Percentiles rank a stretch among this genome's conserved stretches.
These are phyloP conservation scores for Meloe dianella DNA, from an alignment of 2,888 invertebrate species.

Conservation along the genomic window DNA sequence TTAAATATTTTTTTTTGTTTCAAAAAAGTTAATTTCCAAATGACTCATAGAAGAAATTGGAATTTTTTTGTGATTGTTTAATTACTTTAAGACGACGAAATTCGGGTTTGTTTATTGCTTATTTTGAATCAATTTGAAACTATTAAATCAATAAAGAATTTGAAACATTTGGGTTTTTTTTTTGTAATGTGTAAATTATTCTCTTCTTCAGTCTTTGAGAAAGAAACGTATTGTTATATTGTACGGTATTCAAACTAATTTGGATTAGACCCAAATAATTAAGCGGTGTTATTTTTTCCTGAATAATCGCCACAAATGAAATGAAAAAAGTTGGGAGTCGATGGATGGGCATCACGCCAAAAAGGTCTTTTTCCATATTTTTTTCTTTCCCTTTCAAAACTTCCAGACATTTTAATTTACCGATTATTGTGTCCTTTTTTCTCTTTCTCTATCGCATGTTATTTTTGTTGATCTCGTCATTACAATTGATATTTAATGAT, in stretches of 20 bases:
- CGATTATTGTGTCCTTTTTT: background rate
- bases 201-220: background rate
- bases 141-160: background rate
- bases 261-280: constrained; percentile 52
- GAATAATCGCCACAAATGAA: constrained; percentile 53
- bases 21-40: background rate
- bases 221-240: constrained; percentile 31
- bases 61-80: too few relatives aligned
- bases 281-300: constrained; percentile 48
- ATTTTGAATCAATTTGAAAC: background rate
- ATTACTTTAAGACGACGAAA: background rate
- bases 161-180: background rate
- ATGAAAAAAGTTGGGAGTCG: constrained; percentile 45
- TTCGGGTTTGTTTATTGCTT: constrained; percentile 3
- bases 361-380: constrained; percentile 14
- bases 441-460: background rate
- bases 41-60: too few relatives aligned
- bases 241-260: constrained; percentile 51
- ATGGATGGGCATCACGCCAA: constrained; percentile 38
- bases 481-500: constrained; percentile 5
- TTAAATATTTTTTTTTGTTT: background rate
- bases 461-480: too few relatives aligned
- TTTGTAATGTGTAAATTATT: background rate
- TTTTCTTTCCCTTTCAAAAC: background rate
- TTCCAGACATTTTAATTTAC: constrained; percentile 4